Percentiles rank a stretch among this genome's conserved stretches.
Evolutionary conservation across 2,888 invertebrate species (phyloP).

Genomic region (Agrochola circellaris): DNA sequence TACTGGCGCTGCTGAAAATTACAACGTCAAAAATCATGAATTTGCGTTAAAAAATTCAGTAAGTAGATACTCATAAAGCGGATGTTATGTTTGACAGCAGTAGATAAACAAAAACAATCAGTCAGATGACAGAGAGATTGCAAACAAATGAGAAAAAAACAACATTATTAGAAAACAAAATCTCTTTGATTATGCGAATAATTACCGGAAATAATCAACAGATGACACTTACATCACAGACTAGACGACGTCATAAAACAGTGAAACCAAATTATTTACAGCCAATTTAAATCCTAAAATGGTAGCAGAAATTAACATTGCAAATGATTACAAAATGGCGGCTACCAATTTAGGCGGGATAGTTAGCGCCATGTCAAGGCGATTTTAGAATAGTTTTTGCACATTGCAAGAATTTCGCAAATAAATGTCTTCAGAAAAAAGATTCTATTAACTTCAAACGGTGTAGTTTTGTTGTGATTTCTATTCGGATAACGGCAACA

Average conservation of each 20-base stretch:
- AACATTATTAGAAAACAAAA: slow-evolving; percentile 17
- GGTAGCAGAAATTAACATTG: slow-evolving; percentile 69
- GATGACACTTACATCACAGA: slow-evolving; percentile 49
- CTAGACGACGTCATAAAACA: slow-evolving; percentile 33
- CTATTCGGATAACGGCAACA: slow-evolving; percentile 45
- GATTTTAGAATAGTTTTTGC: slow-evolving; percentile 66
- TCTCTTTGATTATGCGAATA: slow-evolving; percentile 35
- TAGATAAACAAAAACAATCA: slow-evolving; percentile 14
- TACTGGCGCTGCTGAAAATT: too few species aligned
- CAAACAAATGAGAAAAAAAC: slow-evolving; percentile 14
- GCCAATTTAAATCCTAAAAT: slow-evolving; percentile 61
- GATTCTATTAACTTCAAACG: slow-evolving; percentile 38
- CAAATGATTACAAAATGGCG: slow-evolving; percentile 61
- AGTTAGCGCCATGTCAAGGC: slow-evolving; percentile 68
- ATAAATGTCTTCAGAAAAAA: slow-evolving; percentile 45
- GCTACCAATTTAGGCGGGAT: slow-evolving; percentile 54
- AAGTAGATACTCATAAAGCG: background rate
- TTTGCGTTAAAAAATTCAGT: too few species aligned
- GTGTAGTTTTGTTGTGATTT: slow-evolving; percentile 44
- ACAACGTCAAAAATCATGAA: too few species aligned
- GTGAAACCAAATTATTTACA: slow-evolving; percentile 50
- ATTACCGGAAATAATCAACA: slow-evolving; percentile 49
- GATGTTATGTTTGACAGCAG: slow-evolving; percentile 5
- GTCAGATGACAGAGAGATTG: slow-evolving; percentile 8
- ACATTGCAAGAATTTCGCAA: slow-evolving; percentile 61